Evolutionary conservation across 2,113 vertebrate genomes (phyloP).

Genomic region (Psittacus erithacus): DNA sequence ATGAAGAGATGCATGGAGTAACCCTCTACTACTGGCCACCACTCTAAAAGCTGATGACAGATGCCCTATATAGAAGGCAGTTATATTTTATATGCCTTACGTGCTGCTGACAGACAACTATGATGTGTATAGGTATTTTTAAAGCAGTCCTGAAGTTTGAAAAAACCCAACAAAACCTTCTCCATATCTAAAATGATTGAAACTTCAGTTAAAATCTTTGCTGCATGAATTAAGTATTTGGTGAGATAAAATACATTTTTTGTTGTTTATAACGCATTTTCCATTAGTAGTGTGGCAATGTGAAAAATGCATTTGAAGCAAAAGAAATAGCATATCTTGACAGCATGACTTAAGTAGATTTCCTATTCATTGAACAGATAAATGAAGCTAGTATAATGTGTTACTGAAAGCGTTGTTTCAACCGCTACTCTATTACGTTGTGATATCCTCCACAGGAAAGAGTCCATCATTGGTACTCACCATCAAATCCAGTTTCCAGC

Average conservation of each 20-base stretch:
- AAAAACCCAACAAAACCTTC: background rate
- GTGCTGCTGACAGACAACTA: background rate
- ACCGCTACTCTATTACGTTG: constrained; percentile 46
- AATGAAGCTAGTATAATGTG: constrained; percentile 71
- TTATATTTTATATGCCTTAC: background rate
- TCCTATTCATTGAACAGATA: constrained; percentile 80
- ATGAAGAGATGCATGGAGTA: background rate
- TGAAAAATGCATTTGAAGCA: constrained; percentile 72
- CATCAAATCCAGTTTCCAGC: constrained; percentile 70
- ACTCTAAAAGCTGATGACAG: background rate
- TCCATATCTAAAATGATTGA: constrained; percentile 27
- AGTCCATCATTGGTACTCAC: constrained; percentile 59
- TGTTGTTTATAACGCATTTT: constrained; percentile 63
- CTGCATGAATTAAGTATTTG: constrained; percentile 54
- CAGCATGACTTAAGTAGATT: constrained; percentile 73
- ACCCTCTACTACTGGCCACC: background rate
- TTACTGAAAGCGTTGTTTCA: constrained; percentile 65
- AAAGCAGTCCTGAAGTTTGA: background rate
- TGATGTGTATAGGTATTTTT: background rate
- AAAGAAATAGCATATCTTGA: constrained; percentile 68
- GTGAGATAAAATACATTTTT: constrained; percentile 48
- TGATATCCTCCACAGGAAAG: constrained; percentile 61
- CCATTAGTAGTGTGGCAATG: constrained; percentile 57
- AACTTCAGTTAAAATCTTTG: constrained; percentile 46
- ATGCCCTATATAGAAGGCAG: background rate